These are phyloP conservation scores for Tamias sibiricus DNA, from an alignment of 2,113 vertebrate genomes.

Conservation along the genomic window DNA sequence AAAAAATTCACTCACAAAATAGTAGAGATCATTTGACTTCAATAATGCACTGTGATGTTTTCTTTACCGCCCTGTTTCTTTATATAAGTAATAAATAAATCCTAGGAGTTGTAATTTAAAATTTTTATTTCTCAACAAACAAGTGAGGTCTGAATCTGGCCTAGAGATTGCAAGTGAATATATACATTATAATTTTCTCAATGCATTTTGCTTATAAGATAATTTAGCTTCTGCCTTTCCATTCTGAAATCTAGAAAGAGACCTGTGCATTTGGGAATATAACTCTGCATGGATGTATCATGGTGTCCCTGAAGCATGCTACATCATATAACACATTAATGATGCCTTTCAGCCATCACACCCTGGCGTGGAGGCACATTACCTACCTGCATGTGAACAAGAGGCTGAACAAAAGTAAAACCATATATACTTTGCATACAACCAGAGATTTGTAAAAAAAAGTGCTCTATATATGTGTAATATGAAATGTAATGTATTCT, in stretches of 20 bases:
- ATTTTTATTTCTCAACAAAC: not conserved
- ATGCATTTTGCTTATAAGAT: not conserved
- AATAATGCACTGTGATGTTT: not conserved
- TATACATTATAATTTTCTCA: not conserved
- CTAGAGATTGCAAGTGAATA: not conserved
- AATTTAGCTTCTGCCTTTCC: not conserved
- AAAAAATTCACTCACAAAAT: not conserved
- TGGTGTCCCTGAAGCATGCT: not conserved
- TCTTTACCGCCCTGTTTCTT: not conserved
- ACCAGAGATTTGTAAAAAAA: too few relatives aligned
- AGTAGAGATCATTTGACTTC: not conserved
- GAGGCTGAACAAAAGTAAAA: constrained; percentile 31
- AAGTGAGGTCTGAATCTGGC: not conserved
- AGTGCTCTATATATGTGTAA: too few relatives aligned
- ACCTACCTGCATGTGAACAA: not conserved
- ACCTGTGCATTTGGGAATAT: not conserved
- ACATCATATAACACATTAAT: constrained; percentile 28
- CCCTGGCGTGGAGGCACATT: not conserved
- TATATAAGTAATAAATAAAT: not conserved
- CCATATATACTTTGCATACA: too few relatives aligned
- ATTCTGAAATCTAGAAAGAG: not conserved
- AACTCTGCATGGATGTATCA: not conserved
- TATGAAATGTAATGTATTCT: too few relatives aligned
- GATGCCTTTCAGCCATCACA: constrained; percentile 49
- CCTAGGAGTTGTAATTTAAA: not conserved